Base-by-base conservation (phyloP, 2,797 vertebrate species). In the Sebastes matsubarae region DNA sequence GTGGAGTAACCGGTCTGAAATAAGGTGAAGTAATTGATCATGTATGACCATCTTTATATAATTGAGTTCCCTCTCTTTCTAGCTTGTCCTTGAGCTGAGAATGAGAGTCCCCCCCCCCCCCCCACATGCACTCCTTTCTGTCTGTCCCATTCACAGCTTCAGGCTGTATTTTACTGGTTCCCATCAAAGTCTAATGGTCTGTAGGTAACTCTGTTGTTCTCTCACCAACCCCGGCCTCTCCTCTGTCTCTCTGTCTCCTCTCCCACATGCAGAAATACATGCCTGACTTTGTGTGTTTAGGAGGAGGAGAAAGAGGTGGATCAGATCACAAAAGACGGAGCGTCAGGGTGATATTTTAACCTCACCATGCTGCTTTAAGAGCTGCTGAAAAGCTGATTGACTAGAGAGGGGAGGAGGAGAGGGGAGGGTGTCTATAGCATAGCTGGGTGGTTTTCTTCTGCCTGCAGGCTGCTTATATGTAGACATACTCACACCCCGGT, bases 161-260 rank as follows among this genome's bases (percentile, higher is more conserved):
- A 88, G 88, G 88, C 88, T 88, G 83, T 90, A 84, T 94, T 94
- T 94, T 85, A 92, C 92, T 93, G 89, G 86, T 83, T 93, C 81
- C 92, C 92, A 90, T 95, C 94, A 95, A 88, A 90, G 92, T 88
- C 86, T 92, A 93, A 94, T 94, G 89, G 89, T 81, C 82, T 94
- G 94, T 91, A 93, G 92, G 93, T 94, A 90, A 93, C 92, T 77
- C 93, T 89, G 92, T 93, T 95, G 94, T 95, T 93, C 86, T 79
- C 78, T 55, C 58, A 57, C 83, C 90, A 71, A 60, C 82, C 65
- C 90, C 58, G 72, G 82, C 83, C 80, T 81, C 86, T 71, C 66
- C 60, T 27, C 68, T 57, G 25, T 57, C 71, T 60, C 72, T 24
- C 32, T 1, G 38, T n/a, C 25, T 8, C 42, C 66, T 34, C 71